Conservation (phyloP, 1,140 invertebrate species). For the Ostrea denselamellosa region DNA sequence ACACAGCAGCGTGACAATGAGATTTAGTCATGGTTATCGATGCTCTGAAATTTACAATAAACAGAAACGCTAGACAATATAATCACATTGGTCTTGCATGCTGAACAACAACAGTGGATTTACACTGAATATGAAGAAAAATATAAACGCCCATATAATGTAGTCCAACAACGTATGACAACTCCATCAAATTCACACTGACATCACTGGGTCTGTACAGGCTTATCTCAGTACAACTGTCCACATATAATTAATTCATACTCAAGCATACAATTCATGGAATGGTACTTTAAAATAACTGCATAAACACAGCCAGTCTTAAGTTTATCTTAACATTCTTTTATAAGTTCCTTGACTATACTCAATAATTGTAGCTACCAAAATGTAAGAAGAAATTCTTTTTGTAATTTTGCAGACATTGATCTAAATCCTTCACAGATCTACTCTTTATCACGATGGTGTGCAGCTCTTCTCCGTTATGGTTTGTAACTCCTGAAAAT, state of each 20-base stretch:
- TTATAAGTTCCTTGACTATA: no score
- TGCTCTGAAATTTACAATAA: no score
- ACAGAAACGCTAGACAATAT: no score
- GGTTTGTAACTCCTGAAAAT: conserved; percentile 20
- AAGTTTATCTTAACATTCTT: no score
- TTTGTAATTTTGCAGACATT: neutral
- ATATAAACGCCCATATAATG: neutral
- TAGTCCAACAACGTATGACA: neutral
- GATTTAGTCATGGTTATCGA: no score
- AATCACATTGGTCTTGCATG: no score
- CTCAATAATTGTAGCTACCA: no score
- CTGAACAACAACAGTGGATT: neutral
- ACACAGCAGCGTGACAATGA: no score
- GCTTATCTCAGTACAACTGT: neutral
- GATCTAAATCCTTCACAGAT: neutral
- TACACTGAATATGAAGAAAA: neutral
- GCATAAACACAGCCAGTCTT: neutral
- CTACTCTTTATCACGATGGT: neutral
- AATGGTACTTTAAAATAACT: neutral
- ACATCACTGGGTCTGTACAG: neutral
- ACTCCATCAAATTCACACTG: neutral
- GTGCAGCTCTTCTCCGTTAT: neutral
- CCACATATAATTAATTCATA: neutral
- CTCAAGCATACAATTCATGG: neutral
- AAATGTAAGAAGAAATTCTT: no score